phyloP scores from a whole-genome alignment of 2,113 vertebrate genomes.

The Craseonycteris thonglongyai region DNA sequence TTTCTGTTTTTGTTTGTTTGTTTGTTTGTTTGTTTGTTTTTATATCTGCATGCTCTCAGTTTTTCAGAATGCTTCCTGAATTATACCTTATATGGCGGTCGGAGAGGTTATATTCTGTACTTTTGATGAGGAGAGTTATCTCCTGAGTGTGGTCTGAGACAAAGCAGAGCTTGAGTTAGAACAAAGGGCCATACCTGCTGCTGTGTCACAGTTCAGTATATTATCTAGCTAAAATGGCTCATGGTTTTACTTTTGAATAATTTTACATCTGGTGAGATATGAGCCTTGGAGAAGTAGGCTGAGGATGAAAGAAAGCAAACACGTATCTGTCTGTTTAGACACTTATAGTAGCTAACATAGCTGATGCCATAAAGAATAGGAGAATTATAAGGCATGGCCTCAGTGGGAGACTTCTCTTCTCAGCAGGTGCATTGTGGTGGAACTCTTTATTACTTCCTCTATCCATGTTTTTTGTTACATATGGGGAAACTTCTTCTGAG shows the following conservation, averaged over 20 bases:
- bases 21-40: too few species aligned
- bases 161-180: neutral
- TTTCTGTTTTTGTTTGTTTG: neutral
- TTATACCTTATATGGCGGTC: neutral
- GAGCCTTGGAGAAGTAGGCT: neutral
- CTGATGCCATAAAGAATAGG: neutral
- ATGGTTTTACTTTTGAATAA: slow-evolving; percentile 43
- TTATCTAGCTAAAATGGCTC: slow-evolving; percentile 18
- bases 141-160: neutral
- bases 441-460: neutral
- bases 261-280: slow-evolving; percentile 27
- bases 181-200: neutral
- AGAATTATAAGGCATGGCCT: neutral
- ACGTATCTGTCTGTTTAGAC: neutral
- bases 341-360: neutral
- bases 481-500: neutral
- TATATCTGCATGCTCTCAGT: neutral
- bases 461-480: neutral
- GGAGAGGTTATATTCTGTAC: neutral
- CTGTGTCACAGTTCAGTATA: neutral
- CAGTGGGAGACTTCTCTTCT: neutral
- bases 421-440: neutral
- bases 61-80: neutral
- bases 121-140: neutral
- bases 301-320: neutral